Evolutionary conservation across 2,888 invertebrate species (phyloP).

Genomic region (Cerastis leucographa): DNA sequence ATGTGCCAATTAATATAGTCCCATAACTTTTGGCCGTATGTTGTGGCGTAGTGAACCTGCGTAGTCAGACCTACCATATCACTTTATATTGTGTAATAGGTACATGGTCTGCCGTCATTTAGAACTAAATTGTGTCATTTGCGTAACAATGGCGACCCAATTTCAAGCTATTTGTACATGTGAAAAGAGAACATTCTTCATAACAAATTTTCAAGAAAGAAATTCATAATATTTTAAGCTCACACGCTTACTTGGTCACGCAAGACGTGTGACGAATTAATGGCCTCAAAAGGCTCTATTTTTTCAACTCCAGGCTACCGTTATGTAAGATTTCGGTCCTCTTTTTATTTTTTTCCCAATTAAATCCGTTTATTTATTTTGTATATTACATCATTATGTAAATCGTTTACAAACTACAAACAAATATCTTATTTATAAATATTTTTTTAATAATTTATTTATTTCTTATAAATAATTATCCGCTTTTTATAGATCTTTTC

Average conservation of each 20-base stretch:
- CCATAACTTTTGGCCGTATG: background rate
- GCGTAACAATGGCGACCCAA: constrained; percentile 43
- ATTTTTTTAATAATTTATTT: no score
- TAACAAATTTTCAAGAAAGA: constrained; percentile 16
- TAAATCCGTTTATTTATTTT: no score
- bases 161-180: constrained; percentile 43
- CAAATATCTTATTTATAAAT: no score
- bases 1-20: constrained; percentile 32
- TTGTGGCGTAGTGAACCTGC: background rate
- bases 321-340: background rate
- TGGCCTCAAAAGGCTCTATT: background rate
- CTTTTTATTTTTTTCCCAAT: no score
- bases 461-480: no score
- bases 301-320: background rate
- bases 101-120: constrained; percentile 3
- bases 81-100: background rate
- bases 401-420: no score
- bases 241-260: constrained; percentile 31
- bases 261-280: constrained; percentile 28
- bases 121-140: constrained; percentile 29
- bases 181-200: constrained; percentile 22
- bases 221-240: constrained; percentile 22
- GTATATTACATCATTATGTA: no score
- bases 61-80: background rate
- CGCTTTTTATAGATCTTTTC: background rate